Evolutionary conservation across 2,888 invertebrate species (phyloP).

Genomic region (Microctonus brassicae): DNA sequence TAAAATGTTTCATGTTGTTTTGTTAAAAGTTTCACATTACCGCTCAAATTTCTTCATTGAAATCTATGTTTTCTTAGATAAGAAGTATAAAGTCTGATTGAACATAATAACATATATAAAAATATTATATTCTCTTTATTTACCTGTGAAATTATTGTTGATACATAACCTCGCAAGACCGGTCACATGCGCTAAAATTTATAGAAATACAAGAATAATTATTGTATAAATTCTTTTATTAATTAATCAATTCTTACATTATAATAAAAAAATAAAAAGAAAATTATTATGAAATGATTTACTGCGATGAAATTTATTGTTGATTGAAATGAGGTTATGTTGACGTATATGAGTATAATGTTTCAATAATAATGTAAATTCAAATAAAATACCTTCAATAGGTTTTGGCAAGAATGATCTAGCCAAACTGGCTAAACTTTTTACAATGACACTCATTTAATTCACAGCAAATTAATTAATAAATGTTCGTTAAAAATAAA

Average conservation of each 20-base stretch:
- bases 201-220: constrained; percentile 11
- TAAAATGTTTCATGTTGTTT: neutral
- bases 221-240: too few relatives aligned
- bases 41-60: neutral
- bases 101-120: neutral
- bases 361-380: neutral
- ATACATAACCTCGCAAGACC: constrained; percentile 44
- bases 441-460: constrained; percentile 56
- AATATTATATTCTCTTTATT: neutral
- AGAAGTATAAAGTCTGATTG: neutral
- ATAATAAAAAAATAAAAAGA: neutral
- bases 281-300: neutral
- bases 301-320: neutral
- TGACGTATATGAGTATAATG: neutral
- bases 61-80: neutral
- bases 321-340: constrained; percentile 40
- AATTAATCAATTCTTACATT: too few relatives aligned
- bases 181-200: constrained; percentile 45
- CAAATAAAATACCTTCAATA: constrained; percentile 49
- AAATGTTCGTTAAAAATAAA: constrained; percentile 1
- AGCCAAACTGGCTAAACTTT: constrained; percentile 47
- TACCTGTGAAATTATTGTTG: constrained; percentile 55
- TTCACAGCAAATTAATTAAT: constrained; percentile 19
- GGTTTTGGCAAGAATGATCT: constrained; percentile 48
- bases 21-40: neutral